Evolutionary conservation across 1,140 invertebrate genomes (phyloP), one percentile per base, ranked within the genome.

Genomic region (Lerema accius): DNA sequence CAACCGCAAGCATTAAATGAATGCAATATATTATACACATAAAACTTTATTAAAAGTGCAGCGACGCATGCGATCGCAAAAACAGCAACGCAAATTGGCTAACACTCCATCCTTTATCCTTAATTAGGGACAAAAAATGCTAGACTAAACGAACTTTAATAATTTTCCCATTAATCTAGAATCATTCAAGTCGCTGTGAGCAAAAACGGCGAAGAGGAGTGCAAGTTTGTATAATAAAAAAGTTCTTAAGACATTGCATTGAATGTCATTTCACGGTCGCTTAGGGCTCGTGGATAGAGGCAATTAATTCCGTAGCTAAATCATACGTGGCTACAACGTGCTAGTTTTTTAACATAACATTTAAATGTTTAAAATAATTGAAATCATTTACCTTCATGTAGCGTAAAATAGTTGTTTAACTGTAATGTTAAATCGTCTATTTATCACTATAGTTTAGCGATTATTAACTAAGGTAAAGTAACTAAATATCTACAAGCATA

Each of bases 221-320:
- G n/a, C 35, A 10, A 61, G 23, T 60, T 59, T 50, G 16, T 50
- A 45, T 56, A 37, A 43, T 6, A 39, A 23, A 43, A 58, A 43
- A 13, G 48, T 69, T 70, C 46, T 55, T 37, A 37, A 43, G 43
- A 62, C 50, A 46, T 45, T 11, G 66, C 63, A 63, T 55, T 73
- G 73, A 79, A 81, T 80, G 78, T 83, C 78, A 78, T 85, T 87
- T 83, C 82, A 88, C 83, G 85, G 82, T 80, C 78, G 59, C 70
- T 84, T 80, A 75, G 67, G 71, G 67, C 69, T 51, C 45, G 66
- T 63, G 45, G 55, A 74, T 63, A 65, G 69, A 69, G 65, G 58
- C 46, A 53, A 58, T 67, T 71, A 73, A 77, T 73, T 50, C 43
- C 4, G 13, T 49, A 63, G 40, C 13, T 58, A 65, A 65, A 69